Evolutionary conservation across 1,140 invertebrate species (phyloP).

Genomic region (Lethrus apterus): DNA sequence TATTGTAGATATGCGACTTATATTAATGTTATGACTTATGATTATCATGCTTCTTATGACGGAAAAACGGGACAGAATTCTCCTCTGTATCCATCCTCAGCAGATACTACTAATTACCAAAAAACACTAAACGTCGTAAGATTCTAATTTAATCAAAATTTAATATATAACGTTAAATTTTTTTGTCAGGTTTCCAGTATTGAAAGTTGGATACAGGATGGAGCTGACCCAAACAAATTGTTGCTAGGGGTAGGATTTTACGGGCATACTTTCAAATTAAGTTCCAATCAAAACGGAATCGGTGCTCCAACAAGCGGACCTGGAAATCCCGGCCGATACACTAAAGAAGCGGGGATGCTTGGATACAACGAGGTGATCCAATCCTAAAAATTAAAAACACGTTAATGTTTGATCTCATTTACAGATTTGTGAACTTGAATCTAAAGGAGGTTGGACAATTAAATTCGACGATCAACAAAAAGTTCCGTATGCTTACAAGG

Average conservation of each 20-base stretch:
- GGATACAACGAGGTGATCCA: slow-evolving; percentile 54
- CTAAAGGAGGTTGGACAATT: slow-evolving; percentile 19
- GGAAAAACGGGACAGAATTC: slow-evolving; percentile 48
- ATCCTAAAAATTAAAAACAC: not conserved
- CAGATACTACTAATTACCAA: slow-evolving; percentile 38
- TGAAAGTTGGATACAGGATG: slow-evolving; percentile 35
- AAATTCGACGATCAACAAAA: slow-evolving; percentile 9
- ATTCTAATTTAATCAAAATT: not conserved
- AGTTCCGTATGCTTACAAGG: slow-evolving; percentile 23
- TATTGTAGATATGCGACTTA: slow-evolving; percentile 49
- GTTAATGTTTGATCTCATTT: not conserved
- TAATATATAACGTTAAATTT: not conserved
- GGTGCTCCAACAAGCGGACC: slow-evolving; percentile 47
- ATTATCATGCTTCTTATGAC: slow-evolving; percentile 61
- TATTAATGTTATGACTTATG: slow-evolving; percentile 62
- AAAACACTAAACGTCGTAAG: slow-evolving; percentile 38
- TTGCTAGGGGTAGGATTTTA: slow-evolving; percentile 59
- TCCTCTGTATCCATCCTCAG: slow-evolving; percentile 45
- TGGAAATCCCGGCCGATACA: slow-evolving; percentile 54
- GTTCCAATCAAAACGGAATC: slow-evolving; percentile 43
- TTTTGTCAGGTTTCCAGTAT: slow-evolving; percentile 25
- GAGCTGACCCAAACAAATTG: slow-evolving; percentile 50
- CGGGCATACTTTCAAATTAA: slow-evolving; percentile 56
- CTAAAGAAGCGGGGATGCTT: slow-evolving; percentile 49
- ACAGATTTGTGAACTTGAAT: not conserved